Evolutionary conservation across 2,797 vertebrate species (phyloP).

Genomic region (Diglossa cyanea): DNA sequence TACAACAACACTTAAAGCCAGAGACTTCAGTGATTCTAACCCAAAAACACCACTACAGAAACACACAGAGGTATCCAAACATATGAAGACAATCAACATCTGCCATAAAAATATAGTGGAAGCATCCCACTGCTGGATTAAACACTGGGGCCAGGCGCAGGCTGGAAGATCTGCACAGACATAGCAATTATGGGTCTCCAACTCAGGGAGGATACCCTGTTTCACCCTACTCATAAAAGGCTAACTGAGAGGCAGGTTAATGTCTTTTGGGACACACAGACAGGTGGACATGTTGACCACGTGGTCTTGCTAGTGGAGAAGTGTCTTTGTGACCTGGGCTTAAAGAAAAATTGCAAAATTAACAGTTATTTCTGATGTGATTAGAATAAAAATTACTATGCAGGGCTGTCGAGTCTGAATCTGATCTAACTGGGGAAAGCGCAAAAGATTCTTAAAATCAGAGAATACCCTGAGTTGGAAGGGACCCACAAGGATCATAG

Average conservation of each 20-base stretch:
- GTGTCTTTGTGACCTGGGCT: not conserved
- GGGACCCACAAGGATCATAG: not conserved
- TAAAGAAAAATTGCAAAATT: not conserved
- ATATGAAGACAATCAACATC: accelerated
- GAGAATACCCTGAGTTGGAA: not conserved
- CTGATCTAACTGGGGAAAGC: not conserved
- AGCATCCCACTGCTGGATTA: not conserved
- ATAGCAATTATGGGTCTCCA: not conserved
- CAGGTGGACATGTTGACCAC: not conserved
- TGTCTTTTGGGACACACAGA: not conserved
- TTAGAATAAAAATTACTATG: not conserved
- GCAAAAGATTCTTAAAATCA: not conserved
- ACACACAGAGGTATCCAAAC: not conserved
- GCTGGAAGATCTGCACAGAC: not conserved
- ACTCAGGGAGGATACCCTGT: not conserved
- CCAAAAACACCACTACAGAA: not conserved
- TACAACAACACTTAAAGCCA: not conserved
- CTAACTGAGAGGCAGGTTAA: not conserved
- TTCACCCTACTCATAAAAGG: not conserved
- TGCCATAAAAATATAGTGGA: not conserved
- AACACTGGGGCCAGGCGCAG: not conserved
- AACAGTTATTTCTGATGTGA: not conserved
- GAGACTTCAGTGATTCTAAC: not conserved
- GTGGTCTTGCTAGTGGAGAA: not conserved
- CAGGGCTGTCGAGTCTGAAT: not conserved